These are phyloP conservation scores for Musca vetustissima DNA, from an alignment of 1,140 invertebrate species.

Conservation along the genomic window DNA sequence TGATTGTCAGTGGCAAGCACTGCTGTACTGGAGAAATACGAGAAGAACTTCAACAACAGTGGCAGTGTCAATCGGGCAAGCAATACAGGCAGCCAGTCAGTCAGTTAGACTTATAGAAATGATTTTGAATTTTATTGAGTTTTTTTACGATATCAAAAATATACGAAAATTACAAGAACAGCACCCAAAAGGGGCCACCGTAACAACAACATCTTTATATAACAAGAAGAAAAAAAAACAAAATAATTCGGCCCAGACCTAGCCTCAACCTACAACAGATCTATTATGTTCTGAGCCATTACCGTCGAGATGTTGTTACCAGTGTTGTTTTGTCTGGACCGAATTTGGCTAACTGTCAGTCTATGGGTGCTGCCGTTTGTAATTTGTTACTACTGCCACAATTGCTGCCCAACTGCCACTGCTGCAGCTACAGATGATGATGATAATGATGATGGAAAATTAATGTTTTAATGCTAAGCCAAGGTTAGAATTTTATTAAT, in stretches of 20 bases:
- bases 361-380: too few species aligned
- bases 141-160: too few species aligned
- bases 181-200: not conserved
- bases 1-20: slow-evolving; percentile 1
- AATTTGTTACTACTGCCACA: not conserved
- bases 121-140: too few species aligned
- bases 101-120: too few species aligned
- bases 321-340: too few species aligned
- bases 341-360: too few species aligned
- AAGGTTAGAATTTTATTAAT: slow-evolving; percentile 17
- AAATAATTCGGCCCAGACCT: not conserved
- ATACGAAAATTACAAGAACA: not conserved
- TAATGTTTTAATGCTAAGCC: slow-evolving; percentile 15
- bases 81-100: too few species aligned
- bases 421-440: not conserved
- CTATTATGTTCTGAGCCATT: slow-evolving; percentile 9
- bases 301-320: too few species aligned
- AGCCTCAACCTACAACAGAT: slow-evolving; percentile 16
- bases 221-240: not conserved
- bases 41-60: too few species aligned
- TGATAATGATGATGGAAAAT: slow-evolving; percentile 19
- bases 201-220: not conserved
- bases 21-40: not conserved
- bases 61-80: too few species aligned
- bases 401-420: not conserved